Evolutionary conservation across 2,113 vertebrate genomes (phyloP), one percentile per base, ranked within the genome.

Genomic region (Chloropsis hardwickii): DNA sequence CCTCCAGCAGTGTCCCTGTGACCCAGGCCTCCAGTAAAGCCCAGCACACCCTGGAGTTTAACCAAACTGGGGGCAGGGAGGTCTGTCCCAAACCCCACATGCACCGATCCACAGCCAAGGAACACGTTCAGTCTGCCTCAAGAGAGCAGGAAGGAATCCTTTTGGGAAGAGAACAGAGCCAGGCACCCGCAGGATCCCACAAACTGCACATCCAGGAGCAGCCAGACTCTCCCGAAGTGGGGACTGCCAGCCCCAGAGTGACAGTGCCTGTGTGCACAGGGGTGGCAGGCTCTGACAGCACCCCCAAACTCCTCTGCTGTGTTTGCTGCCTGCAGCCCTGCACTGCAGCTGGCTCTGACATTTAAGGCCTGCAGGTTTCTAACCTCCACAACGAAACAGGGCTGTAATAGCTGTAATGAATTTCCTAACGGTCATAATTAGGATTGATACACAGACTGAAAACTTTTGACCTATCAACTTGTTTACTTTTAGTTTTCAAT

Each of bases 191-290:
- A 50, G 27, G 31, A 7, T 5, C 27, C 7, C 56, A 61, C 48
- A 13, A 57, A 76, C 16, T 4, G 5, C 58, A 42, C 0, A 0
- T 7, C 4, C 14, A 3, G 0, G 0, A 51, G 9, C 35, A 67
- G 53, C 24, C n/a, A 78, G 40, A 5, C 70, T 39, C 35, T 14
- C 24, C 5, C 31, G 62, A 7, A 45, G 47, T 1, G 0, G n/a
- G 39, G 33, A 15, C 6, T 45, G 48, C 21, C 65, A 57, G 21
- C 6, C 44, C 33, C 60, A 14, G 4, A 25, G 62, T 3, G 56
- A 18, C 56, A 47, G n/a, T 22, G 14, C 39, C 64, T 24, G 35
- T 10, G 19, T 13, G 44, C 0, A 11, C 25, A 24, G 11, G 5
- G 62, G 87, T 4, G 51, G 31, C 76, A 67, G 39, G 39, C 7